Evolutionary conservation across 2,888 invertebrate genomes (phyloP).

Genomic region (Syrista parreyssii): DNA sequence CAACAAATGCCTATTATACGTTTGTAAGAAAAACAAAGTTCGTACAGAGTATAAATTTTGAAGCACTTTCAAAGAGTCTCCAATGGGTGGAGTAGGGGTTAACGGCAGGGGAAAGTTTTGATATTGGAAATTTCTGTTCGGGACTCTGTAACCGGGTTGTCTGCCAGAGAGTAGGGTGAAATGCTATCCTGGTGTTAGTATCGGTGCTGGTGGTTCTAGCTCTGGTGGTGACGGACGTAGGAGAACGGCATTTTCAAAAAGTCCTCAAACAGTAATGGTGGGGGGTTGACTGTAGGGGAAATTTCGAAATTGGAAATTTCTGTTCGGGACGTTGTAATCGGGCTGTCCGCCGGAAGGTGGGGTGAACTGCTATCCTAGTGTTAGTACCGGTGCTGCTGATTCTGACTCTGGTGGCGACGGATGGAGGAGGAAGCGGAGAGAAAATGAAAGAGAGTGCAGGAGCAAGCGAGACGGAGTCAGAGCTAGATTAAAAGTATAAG

Average conservation of each 20-base stretch:
- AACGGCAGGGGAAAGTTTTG: conserved; percentile 21
- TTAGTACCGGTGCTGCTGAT: not conserved
- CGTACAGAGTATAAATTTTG: not conserved
- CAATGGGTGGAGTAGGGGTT: not conserved
- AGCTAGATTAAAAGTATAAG: not conserved
- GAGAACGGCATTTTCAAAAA: conserved; percentile 5
- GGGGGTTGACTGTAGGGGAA: conserved; percentile 13
- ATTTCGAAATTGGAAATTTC: conserved; percentile 48
- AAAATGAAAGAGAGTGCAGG: conserved; percentile 19
- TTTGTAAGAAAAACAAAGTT: not conserved
- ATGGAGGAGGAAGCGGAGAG: conserved; percentile 16
- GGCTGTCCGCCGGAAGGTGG: conserved; percentile 8
- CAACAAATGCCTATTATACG: not conserved
- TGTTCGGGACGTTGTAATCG: conserved; percentile 42
- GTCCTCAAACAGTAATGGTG: too few relatives aligned
- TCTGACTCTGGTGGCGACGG: not conserved
- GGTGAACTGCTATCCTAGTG: not conserved
- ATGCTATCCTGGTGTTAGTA: not conserved
- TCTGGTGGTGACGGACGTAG: conserved; percentile 12
- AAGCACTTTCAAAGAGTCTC: not conserved
- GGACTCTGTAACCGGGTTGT: conserved; percentile 39
- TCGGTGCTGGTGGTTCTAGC: not conserved
- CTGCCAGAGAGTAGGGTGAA: not conserved
- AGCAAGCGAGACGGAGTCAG: conserved; percentile 5
- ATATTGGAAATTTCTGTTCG: conserved; percentile 45